Base-by-base conservation (phyloP, 2,797 vertebrate species). In the Gallinago nigripennis region DNA sequence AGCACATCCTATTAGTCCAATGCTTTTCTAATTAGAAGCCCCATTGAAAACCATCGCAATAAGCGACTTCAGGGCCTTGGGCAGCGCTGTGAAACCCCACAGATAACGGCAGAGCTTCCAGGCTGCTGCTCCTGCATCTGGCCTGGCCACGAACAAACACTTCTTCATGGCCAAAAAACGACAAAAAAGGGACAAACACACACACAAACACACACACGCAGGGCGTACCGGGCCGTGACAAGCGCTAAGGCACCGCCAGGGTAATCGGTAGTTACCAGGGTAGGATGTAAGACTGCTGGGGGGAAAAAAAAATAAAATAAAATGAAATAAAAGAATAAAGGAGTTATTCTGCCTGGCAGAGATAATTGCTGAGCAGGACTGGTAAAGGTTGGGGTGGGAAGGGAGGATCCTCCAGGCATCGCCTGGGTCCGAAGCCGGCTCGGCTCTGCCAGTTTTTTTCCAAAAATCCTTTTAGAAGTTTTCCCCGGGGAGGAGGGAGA, bases 1-100 rank as follows among this genome's bases (percentile, higher is more conserved):
- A 93, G 88, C 71, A 92, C 91, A 94, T 95, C 91, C 83, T 85
- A 92, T 96, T 95, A 96, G 90, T 48, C 63, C 85, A 48, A 65
- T 12, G 82, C 82, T 81, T 84, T 89, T 57, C 82, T 96, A 92
- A 93, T 82, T 82, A 93, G 89, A 58, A 92, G 83, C 57, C 82
- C 90, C 90, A 88, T 33, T 94, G 88, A 79, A 93, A 95, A 71
- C 43, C 82, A 63, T 19, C 3, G 33, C 57, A 30, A 23, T 4
- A 43, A 43, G 78, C 35, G 27, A 78, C 87, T 80, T 17, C 39
- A 31, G 58, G 69, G 75, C 53, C 53, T 76, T 70, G 35, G 31
- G 6, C 8, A 11, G 77, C 0, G 65, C 80, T 35, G 19, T 3
- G n/a, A 69, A 70, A 71, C 39, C 37, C 6, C 0, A 13, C 21